Conservation (phyloP, 2,797 vertebrate genomes). For the Acanthornis magna region DNA sequence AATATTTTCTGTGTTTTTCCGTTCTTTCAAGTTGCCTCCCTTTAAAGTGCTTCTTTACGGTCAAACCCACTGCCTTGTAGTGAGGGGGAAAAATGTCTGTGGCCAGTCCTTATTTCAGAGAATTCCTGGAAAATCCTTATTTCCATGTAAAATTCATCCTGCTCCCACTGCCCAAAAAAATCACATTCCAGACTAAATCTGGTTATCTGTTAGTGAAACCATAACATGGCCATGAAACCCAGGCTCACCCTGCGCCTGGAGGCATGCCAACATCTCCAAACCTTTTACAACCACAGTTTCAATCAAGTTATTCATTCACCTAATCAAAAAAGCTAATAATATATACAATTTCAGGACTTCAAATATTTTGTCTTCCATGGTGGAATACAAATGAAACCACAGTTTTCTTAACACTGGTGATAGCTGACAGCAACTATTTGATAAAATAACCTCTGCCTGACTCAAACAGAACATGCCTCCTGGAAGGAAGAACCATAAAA, state of each 20-base stretch:
- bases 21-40: background rate
- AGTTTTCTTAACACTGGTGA: background rate
- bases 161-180: background rate
- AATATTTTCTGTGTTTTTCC: background rate
- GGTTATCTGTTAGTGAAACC: background rate
- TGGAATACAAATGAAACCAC: background rate
- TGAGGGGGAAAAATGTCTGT: background rate
- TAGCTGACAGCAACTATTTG: background rate
- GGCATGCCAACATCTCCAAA: constrained; percentile 29
- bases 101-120: background rate
- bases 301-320: constrained; percentile 64
- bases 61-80: background rate
- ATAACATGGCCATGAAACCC: background rate
- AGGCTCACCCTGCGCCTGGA: constrained; percentile 43
- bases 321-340: constrained; percentile 69
- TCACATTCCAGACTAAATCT: background rate
- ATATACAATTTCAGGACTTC: constrained; percentile 58
- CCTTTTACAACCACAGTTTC: constrained; percentile 34
- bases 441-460: background rate
- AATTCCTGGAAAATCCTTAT: background rate
- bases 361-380: constrained; percentile 16
- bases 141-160: background rate
- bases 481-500: background rate
- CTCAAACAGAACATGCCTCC: background rate
- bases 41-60: background rate